Evolutionary conservation across 2,888 invertebrate species (phyloP).

Genomic region (Polylopha cassiicola): DNA sequence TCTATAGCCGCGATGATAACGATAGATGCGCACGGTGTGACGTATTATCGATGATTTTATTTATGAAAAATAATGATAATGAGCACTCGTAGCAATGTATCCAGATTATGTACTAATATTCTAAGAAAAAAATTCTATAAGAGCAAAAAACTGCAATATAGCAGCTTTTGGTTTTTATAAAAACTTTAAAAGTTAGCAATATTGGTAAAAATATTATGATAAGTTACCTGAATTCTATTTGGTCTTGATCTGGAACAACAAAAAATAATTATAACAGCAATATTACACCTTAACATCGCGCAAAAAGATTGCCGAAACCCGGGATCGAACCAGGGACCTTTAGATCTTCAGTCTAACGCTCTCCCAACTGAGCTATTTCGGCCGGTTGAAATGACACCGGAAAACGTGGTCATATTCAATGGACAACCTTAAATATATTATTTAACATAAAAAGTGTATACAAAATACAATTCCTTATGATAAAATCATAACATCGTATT

Average conservation of each 20-base stretch:
- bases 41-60: not conserved
- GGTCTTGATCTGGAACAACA: constrained; percentile 40
- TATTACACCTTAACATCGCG: constrained; percentile 22
- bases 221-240: constrained; percentile 34
- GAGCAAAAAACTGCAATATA: no score
- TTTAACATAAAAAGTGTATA: not conserved
- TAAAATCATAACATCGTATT: no score
- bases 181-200: no score
- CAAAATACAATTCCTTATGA: not conserved
- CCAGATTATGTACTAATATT: not conserved
- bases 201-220: no score
- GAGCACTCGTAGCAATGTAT: not conserved
- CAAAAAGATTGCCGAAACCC: constrained; percentile 78
- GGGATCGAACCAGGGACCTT: constrained; percentile 85
- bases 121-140: no score
- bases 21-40: no score
- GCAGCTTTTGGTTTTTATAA: no score
- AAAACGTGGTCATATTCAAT: constrained; percentile 29
- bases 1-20: constrained; percentile 23
- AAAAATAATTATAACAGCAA: not conserved
- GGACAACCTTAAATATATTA: not conserved
- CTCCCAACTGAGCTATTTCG: constrained; percentile 83
- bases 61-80: not conserved
- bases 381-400: constrained; percentile 30
- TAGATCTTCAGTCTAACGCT: constrained; percentile 83